These are phyloP conservation scores for Xyrichtys novacula DNA, from an alignment of 2,797 vertebrate species.

Conservation along the genomic window DNA sequence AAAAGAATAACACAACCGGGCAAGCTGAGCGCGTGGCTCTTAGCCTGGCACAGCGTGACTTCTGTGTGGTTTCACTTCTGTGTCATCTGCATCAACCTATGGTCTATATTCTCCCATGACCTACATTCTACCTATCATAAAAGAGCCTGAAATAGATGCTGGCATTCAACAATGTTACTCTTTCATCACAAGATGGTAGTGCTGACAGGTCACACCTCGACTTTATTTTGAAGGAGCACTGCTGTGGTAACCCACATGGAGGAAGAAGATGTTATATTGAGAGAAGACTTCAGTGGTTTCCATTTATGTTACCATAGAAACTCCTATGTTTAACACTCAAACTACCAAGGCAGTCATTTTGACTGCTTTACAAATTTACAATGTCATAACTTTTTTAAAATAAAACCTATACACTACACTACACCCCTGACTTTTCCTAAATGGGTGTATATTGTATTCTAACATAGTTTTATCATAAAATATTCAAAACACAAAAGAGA, in stretches of 20 bases:
- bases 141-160: constrained; percentile 28
- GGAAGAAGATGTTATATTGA: not conserved
- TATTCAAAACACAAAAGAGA: no score
- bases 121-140: constrained; percentile 36
- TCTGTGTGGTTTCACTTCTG: not conserved
- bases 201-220: not conserved
- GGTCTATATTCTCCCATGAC: constrained; percentile 31
- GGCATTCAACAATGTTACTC: constrained; percentile 8
- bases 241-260: not conserved
- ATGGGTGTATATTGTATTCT: no score
- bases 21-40: not conserved
- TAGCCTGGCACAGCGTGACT: constrained; percentile 2
- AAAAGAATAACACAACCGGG: not conserved
- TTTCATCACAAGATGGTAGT: not conserved
- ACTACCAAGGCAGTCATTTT: no score
- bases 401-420: no score
- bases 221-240: not conserved
- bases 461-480: no score
- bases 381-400: no score
- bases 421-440: no score
- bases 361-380: no score
- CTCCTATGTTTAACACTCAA: no score
- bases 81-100: constrained; percentile 23
- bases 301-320: no score
- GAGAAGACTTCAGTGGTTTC: not conserved